Conservation (phyloP, 2,113 vertebrate genomes). For the Boleophthalmus pectinirostris region DNA sequence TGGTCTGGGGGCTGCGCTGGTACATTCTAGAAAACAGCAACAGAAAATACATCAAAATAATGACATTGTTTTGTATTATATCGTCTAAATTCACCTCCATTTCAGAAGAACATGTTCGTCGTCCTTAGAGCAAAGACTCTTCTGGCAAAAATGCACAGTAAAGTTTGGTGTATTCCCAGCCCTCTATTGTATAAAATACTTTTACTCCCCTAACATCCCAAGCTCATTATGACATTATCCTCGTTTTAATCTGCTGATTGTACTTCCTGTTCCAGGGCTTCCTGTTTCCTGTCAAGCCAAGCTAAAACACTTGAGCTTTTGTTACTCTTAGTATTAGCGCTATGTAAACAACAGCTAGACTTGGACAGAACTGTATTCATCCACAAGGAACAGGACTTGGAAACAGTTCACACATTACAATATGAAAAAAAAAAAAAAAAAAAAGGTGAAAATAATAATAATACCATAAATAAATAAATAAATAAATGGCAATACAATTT, state of each 20-base stretch:
- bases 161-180: neutral
- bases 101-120: neutral
- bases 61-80: neutral
- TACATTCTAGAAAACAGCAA: neutral
- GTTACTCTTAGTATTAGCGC: neutral
- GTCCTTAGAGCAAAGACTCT: neutral
- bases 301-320: neutral
- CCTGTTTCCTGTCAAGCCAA: neutral
- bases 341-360: neutral
- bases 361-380: too few relatives aligned
- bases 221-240: neutral
- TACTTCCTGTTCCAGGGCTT: neutral
- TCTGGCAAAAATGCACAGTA: neutral
- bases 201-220: neutral
- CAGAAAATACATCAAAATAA: neutral
- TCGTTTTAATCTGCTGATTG: slow-evolving; percentile 1
- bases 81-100: neutral
- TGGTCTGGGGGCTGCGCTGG: neutral
- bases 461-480: neutral
- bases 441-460: neutral
- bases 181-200: neutral
- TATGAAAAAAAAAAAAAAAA: too few relatives aligned
- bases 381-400: too few relatives aligned
- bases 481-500: neutral
- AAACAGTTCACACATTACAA: too few relatives aligned